Evolutionary conservation across 2,888 invertebrate species (phyloP), one percentile per base, ranked within the genome.

Genomic region (Melanostoma scalare): DNA sequence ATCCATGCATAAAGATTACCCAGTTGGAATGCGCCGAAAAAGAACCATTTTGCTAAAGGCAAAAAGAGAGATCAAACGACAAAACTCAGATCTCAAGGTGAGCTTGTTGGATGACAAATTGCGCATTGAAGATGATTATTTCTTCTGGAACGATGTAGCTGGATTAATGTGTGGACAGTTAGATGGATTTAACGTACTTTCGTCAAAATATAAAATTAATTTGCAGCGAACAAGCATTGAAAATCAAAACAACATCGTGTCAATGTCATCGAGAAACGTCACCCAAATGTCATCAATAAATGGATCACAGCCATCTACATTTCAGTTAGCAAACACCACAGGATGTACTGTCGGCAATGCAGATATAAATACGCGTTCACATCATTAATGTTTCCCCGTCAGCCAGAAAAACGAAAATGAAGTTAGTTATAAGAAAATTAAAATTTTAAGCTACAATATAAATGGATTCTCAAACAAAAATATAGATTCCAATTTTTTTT

Each of bases 181-280:
- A 10, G 36, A 36, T 35, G 53, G 35, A 3, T 20, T 53, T 53
- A 36, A 20, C 4, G 36, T 55, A 3, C 55, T 55, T 55, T 38
- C 20, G 10, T 55, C 55, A 6, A 55, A 38, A 38, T 53, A 53
- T 35, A 53, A 53, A 53, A 52, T 33, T 53, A 33, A 35, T n/a
- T 53, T 35, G 35, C 52, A 6, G 52, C 52, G 52, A 53, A 5
- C 33, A 53, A 36, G 10, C 4, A 3, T 35, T 4, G 36, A 1
- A 10, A 35, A n/a, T 3, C 53, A 35, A 36, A 53, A 36, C 6
- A 53, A 36, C 10, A 53, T 35, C 36, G 3, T 53, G 53, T 35
- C 52, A 53, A n/a, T 53, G 53, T 35, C 52, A 53, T 35, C 35
- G 9, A 10, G 4, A 35, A 35, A 53, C 35, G 35, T 53, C 52